Evolutionary conservation across 2,113 vertebrate genomes (phyloP).

Genomic region (Taxidea taxus): DNA sequence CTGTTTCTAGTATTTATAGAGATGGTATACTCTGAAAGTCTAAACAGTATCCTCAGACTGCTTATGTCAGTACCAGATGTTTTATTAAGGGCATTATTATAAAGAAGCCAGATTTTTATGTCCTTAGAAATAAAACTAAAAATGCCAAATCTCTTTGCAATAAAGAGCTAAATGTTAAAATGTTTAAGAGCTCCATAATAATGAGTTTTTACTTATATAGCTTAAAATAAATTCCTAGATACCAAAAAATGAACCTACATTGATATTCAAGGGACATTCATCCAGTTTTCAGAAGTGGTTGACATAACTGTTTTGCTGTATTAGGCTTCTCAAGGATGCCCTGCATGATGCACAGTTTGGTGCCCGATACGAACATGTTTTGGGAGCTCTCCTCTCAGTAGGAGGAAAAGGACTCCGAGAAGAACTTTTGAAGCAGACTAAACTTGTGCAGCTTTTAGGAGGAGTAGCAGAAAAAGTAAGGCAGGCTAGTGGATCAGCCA

Average conservation of each 20-base stretch:
- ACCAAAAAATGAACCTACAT: constrained; percentile 5
- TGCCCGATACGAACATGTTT: constrained; percentile 89
- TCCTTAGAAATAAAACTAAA: constrained; percentile 42
- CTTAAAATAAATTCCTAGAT: constrained; percentile 1
- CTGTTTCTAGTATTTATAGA: constrained; percentile 6
- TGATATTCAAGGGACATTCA: background rate
- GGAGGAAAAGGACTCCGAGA: constrained; percentile 91
- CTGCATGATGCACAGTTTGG: constrained; percentile 93
- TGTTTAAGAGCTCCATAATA: constrained; percentile 12
- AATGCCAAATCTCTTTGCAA: background rate
- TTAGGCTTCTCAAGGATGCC: constrained; percentile 95
- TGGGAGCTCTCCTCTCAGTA: constrained; percentile 93
- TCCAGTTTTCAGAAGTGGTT: background rate
- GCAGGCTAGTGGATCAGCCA: constrained; percentile 90
- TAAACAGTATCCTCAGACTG: background rate
- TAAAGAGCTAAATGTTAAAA: background rate
- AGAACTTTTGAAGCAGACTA: constrained; percentile 93
- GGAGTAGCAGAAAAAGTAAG: constrained; percentile 94
- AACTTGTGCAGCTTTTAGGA: constrained; percentile 92
- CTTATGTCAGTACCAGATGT: background rate
- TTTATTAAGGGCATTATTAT: constrained; percentile 24
- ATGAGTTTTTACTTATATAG: constrained; percentile 27
- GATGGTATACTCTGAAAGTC: background rate
- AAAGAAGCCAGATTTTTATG: background rate
- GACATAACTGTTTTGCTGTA: constrained; percentile 64